Conservation (phyloP, 2,888 invertebrate genomes). For the Reticulitermes lucifugus region DNA sequence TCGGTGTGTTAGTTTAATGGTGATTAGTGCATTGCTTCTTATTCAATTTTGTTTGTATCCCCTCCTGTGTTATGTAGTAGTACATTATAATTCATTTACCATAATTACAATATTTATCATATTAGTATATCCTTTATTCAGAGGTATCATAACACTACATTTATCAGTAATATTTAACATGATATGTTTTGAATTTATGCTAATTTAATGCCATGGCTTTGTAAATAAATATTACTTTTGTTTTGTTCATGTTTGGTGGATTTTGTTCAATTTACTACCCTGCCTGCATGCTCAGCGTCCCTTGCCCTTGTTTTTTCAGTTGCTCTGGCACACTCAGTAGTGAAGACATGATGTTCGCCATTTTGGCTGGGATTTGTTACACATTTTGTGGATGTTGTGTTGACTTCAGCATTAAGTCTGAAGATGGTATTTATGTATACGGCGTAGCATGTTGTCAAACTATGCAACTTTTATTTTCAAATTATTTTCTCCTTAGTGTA, state of each 20-base stretch:
- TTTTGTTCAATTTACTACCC: conserved; percentile 63
- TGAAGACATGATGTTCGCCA: too few species aligned
- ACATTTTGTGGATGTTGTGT: too few species aligned
- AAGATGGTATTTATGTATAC: too few species aligned
- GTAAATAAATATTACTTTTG: conserved; percentile 58
- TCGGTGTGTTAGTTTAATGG: neutral
- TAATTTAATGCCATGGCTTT: conserved; percentile 44
- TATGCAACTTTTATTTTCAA: too few species aligned
- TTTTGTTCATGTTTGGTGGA: conserved; percentile 58
- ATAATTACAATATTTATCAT: neutral
- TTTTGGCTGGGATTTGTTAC: too few species aligned
- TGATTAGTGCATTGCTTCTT: neutral
- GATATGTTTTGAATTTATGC: neutral
- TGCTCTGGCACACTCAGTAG: neutral
- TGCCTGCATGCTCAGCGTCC: conserved; percentile 45
- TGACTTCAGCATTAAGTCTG: too few species aligned
- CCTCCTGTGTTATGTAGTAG: neutral
- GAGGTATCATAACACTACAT: neutral
- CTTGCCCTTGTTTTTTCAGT: neutral
- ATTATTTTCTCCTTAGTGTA: too few species aligned
- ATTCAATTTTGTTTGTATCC: neutral
- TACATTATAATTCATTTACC: conserved; percentile 14
- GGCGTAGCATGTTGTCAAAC: too few species aligned
- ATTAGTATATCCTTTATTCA: neutral
- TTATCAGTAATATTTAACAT: neutral